A percentile compares a stretch with the other conserved stretches of the same genome.
Evolutionary conservation across 2,888 invertebrate genomes (phyloP).

Genomic region (Schizotus pectinicornis): DNA sequence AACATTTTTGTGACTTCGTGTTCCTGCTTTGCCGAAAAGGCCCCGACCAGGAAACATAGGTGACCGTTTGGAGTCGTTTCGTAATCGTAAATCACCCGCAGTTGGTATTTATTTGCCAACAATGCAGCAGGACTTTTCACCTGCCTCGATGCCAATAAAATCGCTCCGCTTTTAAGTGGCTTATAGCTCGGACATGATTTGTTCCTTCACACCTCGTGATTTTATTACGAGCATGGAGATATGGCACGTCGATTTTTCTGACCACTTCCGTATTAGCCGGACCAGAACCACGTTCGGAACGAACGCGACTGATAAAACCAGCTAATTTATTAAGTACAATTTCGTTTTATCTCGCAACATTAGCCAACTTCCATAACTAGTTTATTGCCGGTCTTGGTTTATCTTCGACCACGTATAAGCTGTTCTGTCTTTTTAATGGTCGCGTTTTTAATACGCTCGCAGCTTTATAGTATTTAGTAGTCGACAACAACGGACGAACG

Average conservation of each 20-base stretch:
- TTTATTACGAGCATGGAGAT: constrained; percentile 12
- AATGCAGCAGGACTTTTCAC: constrained; percentile 1
- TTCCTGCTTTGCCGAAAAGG: too few relatives aligned
- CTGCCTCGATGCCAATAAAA: constrained; percentile 14
- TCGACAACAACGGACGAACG: too few relatives aligned
- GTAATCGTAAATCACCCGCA: constrained; percentile 4
- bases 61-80: not conserved
- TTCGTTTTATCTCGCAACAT: constrained; percentile 37
- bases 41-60: not conserved
- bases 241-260: constrained; percentile 31
- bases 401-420: not conserved
- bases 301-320: constrained; percentile 37
- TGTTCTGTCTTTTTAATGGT: not conserved
- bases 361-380: constrained; percentile 29
- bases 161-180: constrained; percentile 15
- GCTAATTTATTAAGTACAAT: constrained; percentile 41
- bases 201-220: constrained; percentile 25
- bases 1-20: too few relatives aligned
- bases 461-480: too few relatives aligned
- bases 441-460: too few relatives aligned
- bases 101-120: too few relatives aligned
- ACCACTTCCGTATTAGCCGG: constrained; percentile 38
- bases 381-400: constrained; percentile 15
- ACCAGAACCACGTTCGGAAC: constrained; percentile 29
- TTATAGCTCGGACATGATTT: constrained; percentile 11